Conservation (phyloP, 1,140 invertebrate species). For the Liolophura sinensis region DNA sequence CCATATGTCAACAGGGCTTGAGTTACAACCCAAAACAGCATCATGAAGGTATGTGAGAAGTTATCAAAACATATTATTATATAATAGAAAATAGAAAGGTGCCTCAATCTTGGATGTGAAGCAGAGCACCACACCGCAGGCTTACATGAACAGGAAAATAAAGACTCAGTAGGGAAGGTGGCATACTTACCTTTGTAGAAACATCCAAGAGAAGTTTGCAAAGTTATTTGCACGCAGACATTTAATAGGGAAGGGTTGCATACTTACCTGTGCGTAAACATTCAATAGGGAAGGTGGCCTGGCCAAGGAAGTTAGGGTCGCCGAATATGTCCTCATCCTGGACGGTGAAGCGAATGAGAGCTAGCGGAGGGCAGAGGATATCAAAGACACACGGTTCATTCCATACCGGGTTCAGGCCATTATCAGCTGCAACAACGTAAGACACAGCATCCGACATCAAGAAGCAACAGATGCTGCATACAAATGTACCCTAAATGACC, state of each 20-base stretch:
- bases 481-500: too few relatives aligned
- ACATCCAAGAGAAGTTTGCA: conserved; percentile 64
- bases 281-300: conserved; percentile 86
- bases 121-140: too few relatives aligned
- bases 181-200: conserved; percentile 53
- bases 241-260: conserved; percentile 1
- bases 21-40: too few relatives aligned
- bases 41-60: too few relatives aligned
- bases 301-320: conserved; percentile 95
- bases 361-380: conserved; percentile 85
- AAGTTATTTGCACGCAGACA: background rate
- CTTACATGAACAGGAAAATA: too few relatives aligned
- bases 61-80: too few relatives aligned
- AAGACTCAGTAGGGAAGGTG: background rate
- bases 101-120: too few relatives aligned
- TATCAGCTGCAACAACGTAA: conserved; percentile 74
- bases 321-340: conserved; percentile 99
- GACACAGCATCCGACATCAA: too few relatives aligned
- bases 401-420: conserved; percentile 97
- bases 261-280: conserved; percentile 56
- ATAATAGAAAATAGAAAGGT: too few relatives aligned
- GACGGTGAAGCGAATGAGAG: conserved; percentile 88
- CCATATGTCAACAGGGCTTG: too few relatives aligned
- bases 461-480: too few relatives aligned
- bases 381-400: conserved; percentile 86